Percentiles rank a stretch among this genome's conserved stretches.
These are phyloP conservation scores for Deilephila elpenor DNA, from an alignment of 2,888 invertebrate genomes.

Conservation along the genomic window DNA sequence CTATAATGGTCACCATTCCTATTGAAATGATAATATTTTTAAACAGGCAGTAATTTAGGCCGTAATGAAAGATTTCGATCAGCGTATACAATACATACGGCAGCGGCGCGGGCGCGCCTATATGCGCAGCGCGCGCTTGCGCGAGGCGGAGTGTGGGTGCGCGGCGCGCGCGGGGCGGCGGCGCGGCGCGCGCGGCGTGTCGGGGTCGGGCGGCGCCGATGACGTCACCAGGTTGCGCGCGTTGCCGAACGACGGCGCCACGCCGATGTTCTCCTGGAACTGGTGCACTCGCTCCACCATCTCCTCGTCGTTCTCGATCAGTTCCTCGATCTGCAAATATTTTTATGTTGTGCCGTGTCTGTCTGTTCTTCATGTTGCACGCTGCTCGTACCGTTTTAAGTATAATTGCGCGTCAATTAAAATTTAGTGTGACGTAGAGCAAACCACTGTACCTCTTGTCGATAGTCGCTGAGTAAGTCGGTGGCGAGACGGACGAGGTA, in stretches of 20 bases:
- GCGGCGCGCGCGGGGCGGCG: slow-evolving; percentile 37
- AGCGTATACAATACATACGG: too few species aligned
- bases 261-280: slow-evolving; percentile 71
- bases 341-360: too few species aligned
- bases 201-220: slow-evolving; percentile 73
- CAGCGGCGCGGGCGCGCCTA: slow-evolving; percentile 34
- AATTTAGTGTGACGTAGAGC: neutral
- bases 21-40: too few species aligned
- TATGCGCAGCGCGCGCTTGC: slow-evolving; percentile 57
- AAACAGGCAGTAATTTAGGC: too few species aligned
- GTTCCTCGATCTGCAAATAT: slow-evolving; percentile 70
- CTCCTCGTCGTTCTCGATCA: slow-evolving; percentile 75
- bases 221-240: slow-evolving; percentile 73
- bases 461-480: slow-evolving; percentile 79
- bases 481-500: slow-evolving; percentile 79
- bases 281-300: slow-evolving; percentile 66
- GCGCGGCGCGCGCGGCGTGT: slow-evolving; percentile 63
- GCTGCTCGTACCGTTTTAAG: neutral
- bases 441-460: slow-evolving; percentile 69
- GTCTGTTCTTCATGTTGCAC: too few species aligned
- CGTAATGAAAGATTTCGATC: too few species aligned
- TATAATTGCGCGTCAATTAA: neutral
- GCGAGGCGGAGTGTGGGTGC: slow-evolving; percentile 36
- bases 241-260: slow-evolving; percentile 66
- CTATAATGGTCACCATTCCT: too few species aligned